Base-by-base conservation (phyloP, 2,888 invertebrate species). In the Nymphalis polychloros region DNA sequence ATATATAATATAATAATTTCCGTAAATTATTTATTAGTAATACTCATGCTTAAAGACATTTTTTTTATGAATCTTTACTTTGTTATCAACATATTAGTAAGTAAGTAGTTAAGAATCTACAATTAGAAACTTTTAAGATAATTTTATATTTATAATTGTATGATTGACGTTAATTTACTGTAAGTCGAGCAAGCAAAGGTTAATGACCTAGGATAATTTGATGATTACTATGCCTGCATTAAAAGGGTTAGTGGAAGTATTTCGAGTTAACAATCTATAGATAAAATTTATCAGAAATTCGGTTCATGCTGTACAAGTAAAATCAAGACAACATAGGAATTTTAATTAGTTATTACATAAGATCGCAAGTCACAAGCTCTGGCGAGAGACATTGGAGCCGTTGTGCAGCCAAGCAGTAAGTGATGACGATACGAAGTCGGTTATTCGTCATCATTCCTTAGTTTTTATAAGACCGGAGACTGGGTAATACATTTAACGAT, bases 401-500 rank as follows among this genome's bases (percentile, higher is more conserved):
- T 6, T 31, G 8, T 27, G 17, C 27, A 16, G 8, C 31, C 7
- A 23, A 55, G 27, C n/a, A 17, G 41, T 41, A 19, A n/a, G 17
- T 23, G 27, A 5, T 7, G 31, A 31, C n/a, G 31, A 17, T 31
- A 35, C 35, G 7, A n/a, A 55, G 31, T 31, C 31, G 17, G 41
- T 49, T 41, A 65, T 52, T n/a, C 52, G 19, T 60, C 60, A 59
- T 23, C 61, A 68, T 55, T 70, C 64, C 53, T 68, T 66, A 64
- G 64, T 69, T 63, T 4, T 27, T 50, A 55, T 47, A 41, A 64
- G 23, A 70, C 64, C 49, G 63, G 71, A 59, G 71, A 70, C 65
- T 76, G 50, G 53, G 50, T 77, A 77, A 80, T 79, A 78, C 75
- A 78, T 78, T 79, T 73, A 74, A 74, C 71, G 71, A 72, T 70